Evolutionary conservation across 2,113 vertebrate genomes (phyloP).

Genomic region (Leptodactylus fuscus): DNA sequence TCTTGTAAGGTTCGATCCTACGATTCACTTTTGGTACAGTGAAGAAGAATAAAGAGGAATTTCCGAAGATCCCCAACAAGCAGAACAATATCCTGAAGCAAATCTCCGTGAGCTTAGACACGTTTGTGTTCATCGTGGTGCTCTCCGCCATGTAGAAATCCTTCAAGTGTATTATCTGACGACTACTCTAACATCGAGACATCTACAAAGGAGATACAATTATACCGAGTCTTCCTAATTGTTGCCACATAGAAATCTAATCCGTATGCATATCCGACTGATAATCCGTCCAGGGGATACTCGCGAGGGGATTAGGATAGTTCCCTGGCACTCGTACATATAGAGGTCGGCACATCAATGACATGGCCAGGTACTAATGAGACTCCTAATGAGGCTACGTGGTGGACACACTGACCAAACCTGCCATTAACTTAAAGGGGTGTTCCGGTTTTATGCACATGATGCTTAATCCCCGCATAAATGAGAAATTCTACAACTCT

Average conservation of each 20-base stretch:
- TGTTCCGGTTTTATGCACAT: too few species aligned
- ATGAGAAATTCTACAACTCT: too few species aligned
- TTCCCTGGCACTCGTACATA: slow-evolving; percentile 1
- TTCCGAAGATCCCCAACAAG: slow-evolving; percentile 28
- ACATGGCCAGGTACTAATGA: not conserved
- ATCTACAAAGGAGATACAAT: not conserved
- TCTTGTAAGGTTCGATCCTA: slow-evolving; percentile 64
- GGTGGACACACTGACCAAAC: not conserved
- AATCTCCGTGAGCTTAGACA: not conserved
- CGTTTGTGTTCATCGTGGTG: not conserved
- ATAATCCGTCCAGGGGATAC: slow-evolving; percentile 13
- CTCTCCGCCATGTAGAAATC: not conserved
- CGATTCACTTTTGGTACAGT: not conserved
- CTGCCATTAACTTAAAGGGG: too few species aligned
- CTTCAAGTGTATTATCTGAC: not conserved
- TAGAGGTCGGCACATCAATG: not conserved
- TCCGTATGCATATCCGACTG: slow-evolving; percentile 36
- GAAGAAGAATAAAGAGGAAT: not conserved
- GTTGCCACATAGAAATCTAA: slow-evolving; percentile 20
- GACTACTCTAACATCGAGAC: not conserved
- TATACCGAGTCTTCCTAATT: not conserved
- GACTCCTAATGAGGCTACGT: not conserved
- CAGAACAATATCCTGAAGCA: slow-evolving; percentile 34
- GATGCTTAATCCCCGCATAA: too few species aligned
- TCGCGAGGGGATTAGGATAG: not conserved